Percentiles rank a stretch among this genome's conserved stretches.
phyloP scores from a whole-genome alignment of 2,888 invertebrate species.

The Drosophila quasianomalipes region DNA sequence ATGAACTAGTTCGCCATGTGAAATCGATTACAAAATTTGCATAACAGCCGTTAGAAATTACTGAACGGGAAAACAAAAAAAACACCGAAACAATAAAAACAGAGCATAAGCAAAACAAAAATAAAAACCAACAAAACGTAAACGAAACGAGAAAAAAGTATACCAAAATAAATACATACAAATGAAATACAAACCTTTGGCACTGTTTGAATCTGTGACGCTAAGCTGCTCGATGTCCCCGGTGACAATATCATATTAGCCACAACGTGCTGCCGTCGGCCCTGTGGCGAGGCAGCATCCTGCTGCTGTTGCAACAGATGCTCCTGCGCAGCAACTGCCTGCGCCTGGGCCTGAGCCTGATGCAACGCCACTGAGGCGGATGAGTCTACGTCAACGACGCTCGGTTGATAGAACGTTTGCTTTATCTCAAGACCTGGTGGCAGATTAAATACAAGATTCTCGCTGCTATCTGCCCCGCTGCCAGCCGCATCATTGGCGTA shows the following conservation, averaged over 20 bases:
- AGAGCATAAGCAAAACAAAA: constrained; percentile 31
- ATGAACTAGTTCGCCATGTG: constrained; percentile 29
- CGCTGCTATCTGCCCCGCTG: constrained; percentile 68
- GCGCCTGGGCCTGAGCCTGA: constrained; percentile 66
- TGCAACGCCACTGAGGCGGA: constrained; percentile 51
- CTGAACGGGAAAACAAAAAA: constrained; percentile 9
- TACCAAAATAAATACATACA: constrained; percentile 74
- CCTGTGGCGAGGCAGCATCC: constrained; percentile 46
- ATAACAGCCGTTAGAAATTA: constrained; percentile 21
- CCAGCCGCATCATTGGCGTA: constrained; percentile 64
- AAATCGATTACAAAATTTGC: constrained; percentile 23
- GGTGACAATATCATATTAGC: constrained; percentile 85
- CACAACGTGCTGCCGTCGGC: constrained; percentile 82
- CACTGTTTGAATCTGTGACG: constrained; percentile 86
- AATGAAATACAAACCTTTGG: constrained; percentile 85
- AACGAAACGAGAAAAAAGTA: constrained; percentile 49
- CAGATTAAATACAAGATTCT: constrained; percentile 83
- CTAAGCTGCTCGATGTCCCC: constrained; percentile 70
- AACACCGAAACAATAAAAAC: constrained; percentile 20
- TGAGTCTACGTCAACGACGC: constrained; percentile 53
- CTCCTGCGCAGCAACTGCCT: constrained; percentile 57
- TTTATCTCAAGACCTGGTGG: constrained; percentile 83
- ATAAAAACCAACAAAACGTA: constrained; percentile 22
- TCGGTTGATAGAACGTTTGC: constrained; percentile 78
- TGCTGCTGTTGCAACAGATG: constrained; percentile 71